Percentiles rank a stretch among this genome's conserved stretches.
Conservation (phyloP, 2,113 vertebrate genomes). For the Erythrocercus mccallii region DNA sequence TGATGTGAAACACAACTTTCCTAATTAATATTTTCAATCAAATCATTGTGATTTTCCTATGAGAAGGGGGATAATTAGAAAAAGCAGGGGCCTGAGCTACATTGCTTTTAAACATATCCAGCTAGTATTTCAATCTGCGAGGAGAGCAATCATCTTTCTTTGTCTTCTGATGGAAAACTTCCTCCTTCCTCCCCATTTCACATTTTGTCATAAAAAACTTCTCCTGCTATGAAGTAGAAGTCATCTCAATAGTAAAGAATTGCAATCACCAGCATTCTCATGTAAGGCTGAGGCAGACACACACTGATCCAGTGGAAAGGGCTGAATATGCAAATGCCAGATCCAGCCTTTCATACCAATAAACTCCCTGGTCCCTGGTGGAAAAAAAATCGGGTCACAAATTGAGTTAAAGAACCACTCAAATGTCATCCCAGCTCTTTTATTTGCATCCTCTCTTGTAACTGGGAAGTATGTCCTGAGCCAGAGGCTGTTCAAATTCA, state of each 20-base stretch:
- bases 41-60: conserved; percentile 24
- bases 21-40: conserved; percentile 42
- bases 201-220: background rate
- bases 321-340: background rate
- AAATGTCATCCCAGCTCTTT: background rate
- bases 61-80: conserved; percentile 25
- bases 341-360: background rate
- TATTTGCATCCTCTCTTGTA: background rate
- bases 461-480: background rate
- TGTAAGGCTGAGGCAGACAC: background rate
- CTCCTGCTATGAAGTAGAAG: background rate
- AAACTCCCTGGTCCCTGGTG: background rate
- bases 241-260: background rate
- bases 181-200: background rate
- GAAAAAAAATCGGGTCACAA: background rate
- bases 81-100: background rate
- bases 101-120: background rate
- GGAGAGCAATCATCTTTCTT: conserved; percentile 40
- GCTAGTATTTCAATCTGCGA: background rate
- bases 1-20: background rate
- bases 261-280: background rate
- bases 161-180: conserved; percentile 32
- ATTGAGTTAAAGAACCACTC: background rate
- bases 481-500: background rate
- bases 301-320: background rate